phyloP scores from a whole-genome alignment of 1,140 invertebrate genomes.

The Myzus persicae region DNA sequence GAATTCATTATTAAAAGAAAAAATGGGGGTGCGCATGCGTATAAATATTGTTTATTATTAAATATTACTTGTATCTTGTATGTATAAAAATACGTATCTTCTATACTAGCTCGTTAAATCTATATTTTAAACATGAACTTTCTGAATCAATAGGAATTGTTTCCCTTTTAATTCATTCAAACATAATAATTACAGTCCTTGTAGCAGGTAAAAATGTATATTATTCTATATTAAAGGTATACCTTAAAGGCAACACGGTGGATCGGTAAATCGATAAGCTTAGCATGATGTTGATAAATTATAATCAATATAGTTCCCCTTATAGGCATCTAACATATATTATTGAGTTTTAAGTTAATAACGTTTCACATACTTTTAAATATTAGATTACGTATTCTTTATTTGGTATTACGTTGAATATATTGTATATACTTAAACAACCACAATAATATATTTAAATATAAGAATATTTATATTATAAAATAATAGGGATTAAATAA shows the following conservation, averaged over 20 bases:
- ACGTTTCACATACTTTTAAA: background rate
- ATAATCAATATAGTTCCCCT: background rate
- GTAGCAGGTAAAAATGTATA: background rate
- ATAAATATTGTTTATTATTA: too few relatives aligned
- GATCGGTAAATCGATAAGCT: background rate
- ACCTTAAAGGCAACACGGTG: background rate
- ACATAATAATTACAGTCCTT: background rate
- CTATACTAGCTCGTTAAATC: too few relatives aligned
- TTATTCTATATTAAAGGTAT: background rate
- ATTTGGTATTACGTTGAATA: too few relatives aligned
- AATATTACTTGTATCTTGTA: too few relatives aligned
- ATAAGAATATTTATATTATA: background rate
- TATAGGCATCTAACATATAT: background rate
- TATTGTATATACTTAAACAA: background rate
- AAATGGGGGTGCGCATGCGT: too few relatives aligned
- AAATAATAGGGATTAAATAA: background rate
- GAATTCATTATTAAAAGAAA: too few relatives aligned
- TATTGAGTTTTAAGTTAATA: too few relatives aligned
- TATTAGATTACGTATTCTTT: background rate
- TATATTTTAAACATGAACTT: background rate
- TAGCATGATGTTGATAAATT: background rate
- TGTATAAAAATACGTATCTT: too few relatives aligned
- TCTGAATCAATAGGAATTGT: background rate
- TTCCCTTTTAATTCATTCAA: background rate
- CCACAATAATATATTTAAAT: background rate